A percentile compares a stretch with the other conserved stretches of the same genome.
Conservation (phyloP, 1,140 invertebrate species). For the Drosophila sucinea region DNA sequence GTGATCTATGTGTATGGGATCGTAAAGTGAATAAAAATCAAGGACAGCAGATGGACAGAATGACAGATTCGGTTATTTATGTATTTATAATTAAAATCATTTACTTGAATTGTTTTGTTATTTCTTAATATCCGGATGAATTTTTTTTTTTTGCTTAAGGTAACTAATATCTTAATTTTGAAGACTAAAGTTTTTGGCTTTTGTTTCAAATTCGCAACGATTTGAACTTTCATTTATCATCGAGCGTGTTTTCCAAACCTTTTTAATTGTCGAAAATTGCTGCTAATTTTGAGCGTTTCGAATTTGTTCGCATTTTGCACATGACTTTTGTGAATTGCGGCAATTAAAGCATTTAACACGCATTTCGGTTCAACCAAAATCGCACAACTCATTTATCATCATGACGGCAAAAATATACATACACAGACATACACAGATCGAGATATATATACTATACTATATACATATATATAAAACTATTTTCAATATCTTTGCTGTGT, state of each 20-base stretch:
- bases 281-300: conserved; percentile 56
- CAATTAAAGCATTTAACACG: conserved; percentile 77
- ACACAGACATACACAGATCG: not conserved
- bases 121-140: not conserved
- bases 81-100: too few relatives aligned
- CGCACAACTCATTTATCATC: conserved; percentile 53
- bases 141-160: too few relatives aligned
- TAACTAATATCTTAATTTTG: not conserved
- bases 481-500: conserved; percentile 37
- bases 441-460: conserved; percentile 18
- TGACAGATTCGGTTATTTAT: too few relatives aligned
- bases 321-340: conserved; percentile 58
- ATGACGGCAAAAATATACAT: conserved; percentile 40
- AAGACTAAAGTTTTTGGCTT: not conserved
- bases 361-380: conserved; percentile 50
- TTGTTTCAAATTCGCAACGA: conserved; percentile 7
- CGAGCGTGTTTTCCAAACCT: conserved; percentile 22
- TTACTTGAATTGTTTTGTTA: too few relatives aligned
- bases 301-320: conserved; percentile 52
- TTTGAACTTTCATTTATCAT: conserved; percentile 10
- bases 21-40: too few relatives aligned
- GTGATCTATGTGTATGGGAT: not conserved
- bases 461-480: conserved; percentile 31
- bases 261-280: conserved; percentile 54
- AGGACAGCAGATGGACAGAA: too few relatives aligned